Evolutionary conservation across 2,797 vertebrate species (phyloP).

Genomic region (Mus spretus): DNA sequence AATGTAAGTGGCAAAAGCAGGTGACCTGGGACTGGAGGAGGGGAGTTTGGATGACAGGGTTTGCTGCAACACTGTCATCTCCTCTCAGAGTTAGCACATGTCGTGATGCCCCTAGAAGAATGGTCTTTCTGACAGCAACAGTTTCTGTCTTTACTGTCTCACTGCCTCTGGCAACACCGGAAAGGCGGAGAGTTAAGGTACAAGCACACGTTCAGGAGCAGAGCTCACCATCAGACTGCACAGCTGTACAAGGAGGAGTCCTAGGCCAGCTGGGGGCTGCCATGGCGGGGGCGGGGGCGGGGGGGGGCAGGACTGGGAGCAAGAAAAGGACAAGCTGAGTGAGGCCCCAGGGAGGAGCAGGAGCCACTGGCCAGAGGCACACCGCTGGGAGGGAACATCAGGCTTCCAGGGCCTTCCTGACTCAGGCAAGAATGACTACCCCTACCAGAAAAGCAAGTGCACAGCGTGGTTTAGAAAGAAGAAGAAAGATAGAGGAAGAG

Average conservation of each 20-base stretch:
- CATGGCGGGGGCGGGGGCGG: too few relatives aligned
- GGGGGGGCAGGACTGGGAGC: not conserved
- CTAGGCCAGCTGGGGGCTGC: not conserved
- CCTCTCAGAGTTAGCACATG: not conserved
- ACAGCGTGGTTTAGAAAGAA: not conserved
- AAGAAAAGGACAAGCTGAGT: not conserved
- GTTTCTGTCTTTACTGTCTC: conserved; percentile 42
- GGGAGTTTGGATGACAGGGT: not conserved
- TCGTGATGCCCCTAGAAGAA: not conserved
- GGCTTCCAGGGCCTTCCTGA: not conserved
- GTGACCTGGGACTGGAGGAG: not conserved
- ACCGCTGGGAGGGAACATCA: not conserved
- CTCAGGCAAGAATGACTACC: conserved; percentile 35
- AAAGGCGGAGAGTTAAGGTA: not conserved
- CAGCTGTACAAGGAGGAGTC: not conserved
- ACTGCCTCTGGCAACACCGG: conserved; percentile 33
- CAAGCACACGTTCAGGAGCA: not conserved
- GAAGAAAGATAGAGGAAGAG: not conserved
- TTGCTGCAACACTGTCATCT: not conserved
- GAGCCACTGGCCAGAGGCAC: not conserved
- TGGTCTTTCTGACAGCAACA: conserved; percentile 44
- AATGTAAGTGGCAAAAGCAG: not conserved
- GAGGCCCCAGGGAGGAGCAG: not conserved
- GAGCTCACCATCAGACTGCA: not conserved
- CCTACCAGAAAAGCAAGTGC: not conserved